Conservation (phyloP, 2,888 invertebrate species). For the Falcaria lacertinaria region DNA sequence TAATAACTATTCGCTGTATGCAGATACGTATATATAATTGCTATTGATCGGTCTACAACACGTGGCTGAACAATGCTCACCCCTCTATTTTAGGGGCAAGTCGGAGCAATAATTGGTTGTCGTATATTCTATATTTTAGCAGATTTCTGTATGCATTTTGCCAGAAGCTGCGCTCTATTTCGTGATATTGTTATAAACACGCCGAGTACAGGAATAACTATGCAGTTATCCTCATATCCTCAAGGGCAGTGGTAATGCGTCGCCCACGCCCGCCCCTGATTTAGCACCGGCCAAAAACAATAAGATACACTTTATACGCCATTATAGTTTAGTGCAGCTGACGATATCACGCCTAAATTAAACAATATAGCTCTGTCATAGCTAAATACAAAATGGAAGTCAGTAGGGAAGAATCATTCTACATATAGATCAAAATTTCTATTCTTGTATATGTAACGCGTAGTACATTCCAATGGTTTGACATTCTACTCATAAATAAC, state of each 20-base stretch:
- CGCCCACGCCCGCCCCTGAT: slow-evolving; percentile 26
- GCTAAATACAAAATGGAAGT: too few relatives aligned
- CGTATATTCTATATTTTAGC: too few relatives aligned
- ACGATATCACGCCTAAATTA: too few relatives aligned
- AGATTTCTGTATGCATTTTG: not conserved
- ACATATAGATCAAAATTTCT: too few relatives aligned
- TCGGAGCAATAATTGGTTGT: not conserved
- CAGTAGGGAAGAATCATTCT: too few relatives aligned
- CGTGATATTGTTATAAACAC: slow-evolving; percentile 1
- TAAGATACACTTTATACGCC: slow-evolving; percentile 25
- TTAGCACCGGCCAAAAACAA: slow-evolving; percentile 42
- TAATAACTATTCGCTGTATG: not conserved
- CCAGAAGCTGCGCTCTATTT: not conserved
- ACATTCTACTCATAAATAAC: not conserved
- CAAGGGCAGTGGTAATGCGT: slow-evolving; percentile 26
- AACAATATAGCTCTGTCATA: too few relatives aligned
- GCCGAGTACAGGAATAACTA: slow-evolving; percentile 15
- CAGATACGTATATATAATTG: not conserved
- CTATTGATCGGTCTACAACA: not conserved
- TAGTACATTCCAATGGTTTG: too few relatives aligned
- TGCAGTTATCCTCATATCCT: slow-evolving; percentile 28
- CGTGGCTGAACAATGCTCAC: not conserved
- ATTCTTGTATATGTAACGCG: too few relatives aligned
- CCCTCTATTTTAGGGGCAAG: not conserved
- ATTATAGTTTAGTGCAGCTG: slow-evolving; percentile 15